Evolutionary conservation across 2,888 invertebrate species (phyloP).

Genomic region (Gnatocerus cornutus): DNA sequence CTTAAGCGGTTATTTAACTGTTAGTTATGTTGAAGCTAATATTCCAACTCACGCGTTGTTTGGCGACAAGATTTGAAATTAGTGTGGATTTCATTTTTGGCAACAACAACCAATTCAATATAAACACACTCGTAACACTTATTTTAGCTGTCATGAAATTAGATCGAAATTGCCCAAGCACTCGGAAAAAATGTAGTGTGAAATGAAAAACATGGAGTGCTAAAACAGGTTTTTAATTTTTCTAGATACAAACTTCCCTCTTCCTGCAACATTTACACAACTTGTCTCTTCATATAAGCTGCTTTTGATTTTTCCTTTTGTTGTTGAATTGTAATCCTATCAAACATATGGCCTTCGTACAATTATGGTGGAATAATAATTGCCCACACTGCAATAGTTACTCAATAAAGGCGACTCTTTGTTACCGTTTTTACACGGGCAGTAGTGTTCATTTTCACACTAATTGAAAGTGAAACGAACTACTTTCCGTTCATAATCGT

Average conservation of each 20-base stretch:
- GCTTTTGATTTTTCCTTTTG: slow-evolving; percentile 8
- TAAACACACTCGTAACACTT: slow-evolving; percentile 2
- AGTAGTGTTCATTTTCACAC: too few species aligned
- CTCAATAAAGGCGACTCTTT: too few species aligned
- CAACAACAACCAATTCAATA: neutral
- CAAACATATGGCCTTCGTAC: slow-evolving; percentile 14
- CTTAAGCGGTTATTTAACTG: slow-evolving; percentile 7
- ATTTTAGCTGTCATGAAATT: slow-evolving; percentile 2
- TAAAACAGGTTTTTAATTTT: slow-evolving; percentile 38
- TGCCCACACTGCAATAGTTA: neutral
- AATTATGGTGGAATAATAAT: slow-evolving; percentile 1
- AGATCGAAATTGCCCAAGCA: neutral
- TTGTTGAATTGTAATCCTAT: slow-evolving; percentile 15
- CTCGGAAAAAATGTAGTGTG: neutral
- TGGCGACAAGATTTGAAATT: neutral
- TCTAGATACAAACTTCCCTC: slow-evolving; percentile 34
- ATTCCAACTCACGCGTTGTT: too few species aligned
- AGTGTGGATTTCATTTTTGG: slow-evolving; percentile 6
- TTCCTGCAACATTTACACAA: slow-evolving; percentile 27
- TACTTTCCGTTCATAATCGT: too few species aligned
- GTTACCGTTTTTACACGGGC: too few species aligned
- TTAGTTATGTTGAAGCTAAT: neutral
- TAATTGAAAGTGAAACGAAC: too few species aligned
- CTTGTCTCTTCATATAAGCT: slow-evolving; percentile 20
- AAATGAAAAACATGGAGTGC: slow-evolving; percentile 17